Evolutionary conservation across 1,140 invertebrate genomes (phyloP).

Genomic region (Latrodectus geometricus): DNA sequence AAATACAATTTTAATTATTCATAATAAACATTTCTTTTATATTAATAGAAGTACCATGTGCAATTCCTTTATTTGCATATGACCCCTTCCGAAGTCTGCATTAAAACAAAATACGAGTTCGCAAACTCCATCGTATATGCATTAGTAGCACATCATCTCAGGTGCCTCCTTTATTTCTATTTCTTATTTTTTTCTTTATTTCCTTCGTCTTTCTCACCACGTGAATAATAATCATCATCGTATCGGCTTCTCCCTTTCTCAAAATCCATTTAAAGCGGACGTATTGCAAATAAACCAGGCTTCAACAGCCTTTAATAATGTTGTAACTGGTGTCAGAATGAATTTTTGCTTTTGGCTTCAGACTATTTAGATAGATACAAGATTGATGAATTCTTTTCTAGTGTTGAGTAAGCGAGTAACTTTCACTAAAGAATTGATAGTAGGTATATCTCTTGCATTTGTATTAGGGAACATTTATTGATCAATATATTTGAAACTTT

Average conservation of each 20-base stretch:
- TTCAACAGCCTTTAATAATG: conserved; percentile 16
- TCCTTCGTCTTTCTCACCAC: conserved; percentile 16
- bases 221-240: conserved; percentile 51
- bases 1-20: too few species aligned
- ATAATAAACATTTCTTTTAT: too few species aligned
- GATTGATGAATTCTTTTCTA: too few species aligned
- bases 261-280: conserved; percentile 3
- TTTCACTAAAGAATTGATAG: too few species aligned
- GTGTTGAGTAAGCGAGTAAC: too few species aligned
- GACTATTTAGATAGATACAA: too few species aligned
- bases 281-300: conserved; percentile 37
- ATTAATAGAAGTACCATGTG: too few species aligned
- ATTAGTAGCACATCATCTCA: conserved; percentile 46
- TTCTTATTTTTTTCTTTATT: conserved; percentile 3
- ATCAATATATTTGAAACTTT: too few species aligned
- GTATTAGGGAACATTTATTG: too few species aligned
- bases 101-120: conserved; percentile 38
- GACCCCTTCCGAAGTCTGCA: not conserved
- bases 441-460: too few species aligned
- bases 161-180: not conserved
- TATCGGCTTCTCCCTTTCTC: not conserved
- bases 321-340: conserved; percentile 27
- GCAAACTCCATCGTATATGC: conserved; percentile 26
- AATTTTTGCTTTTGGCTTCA: too few species aligned
- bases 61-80: not conserved